A percentile compares a stretch with the other conserved stretches of the same genome.
Conservation (phyloP, 1,140 invertebrate species). For the Octopus sinensis region DNA sequence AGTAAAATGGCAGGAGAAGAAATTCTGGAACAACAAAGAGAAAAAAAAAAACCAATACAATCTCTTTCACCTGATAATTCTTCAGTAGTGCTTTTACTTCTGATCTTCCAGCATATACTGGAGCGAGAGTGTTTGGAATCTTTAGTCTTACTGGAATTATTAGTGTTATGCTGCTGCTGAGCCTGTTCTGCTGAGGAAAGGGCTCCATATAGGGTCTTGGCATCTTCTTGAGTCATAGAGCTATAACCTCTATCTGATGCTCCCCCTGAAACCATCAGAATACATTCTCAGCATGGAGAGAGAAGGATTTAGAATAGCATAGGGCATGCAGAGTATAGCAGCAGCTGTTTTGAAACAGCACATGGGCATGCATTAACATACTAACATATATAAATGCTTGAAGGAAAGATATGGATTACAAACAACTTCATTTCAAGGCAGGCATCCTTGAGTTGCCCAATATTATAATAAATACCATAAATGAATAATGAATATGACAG, state of each 20-base stretch:
- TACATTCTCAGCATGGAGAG: neutral
- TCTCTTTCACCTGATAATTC: conserved; percentile 56
- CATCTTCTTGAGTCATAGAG: conserved; percentile 60
- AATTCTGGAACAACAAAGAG: too few relatives aligned
- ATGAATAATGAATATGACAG: too few relatives aligned
- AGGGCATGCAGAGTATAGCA: too few relatives aligned
- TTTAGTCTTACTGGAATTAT: conserved; percentile 25
- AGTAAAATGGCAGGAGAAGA: too few relatives aligned
- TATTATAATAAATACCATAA: too few relatives aligned
- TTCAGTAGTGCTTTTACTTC: conserved; percentile 24
- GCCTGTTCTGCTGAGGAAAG: conserved; percentile 14
- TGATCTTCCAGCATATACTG: conserved; percentile 34
- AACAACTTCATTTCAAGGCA: too few relatives aligned
- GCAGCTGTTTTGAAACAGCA: too few relatives aligned
- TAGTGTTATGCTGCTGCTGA: conserved; percentile 13
- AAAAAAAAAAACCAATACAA: neutral
- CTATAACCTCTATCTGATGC: conserved; percentile 60
- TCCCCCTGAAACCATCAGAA: conserved; percentile 40
- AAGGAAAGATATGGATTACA: too few relatives aligned
- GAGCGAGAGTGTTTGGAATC: conserved; percentile 33
- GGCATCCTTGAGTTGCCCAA: too few relatives aligned
- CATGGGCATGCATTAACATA: too few relatives aligned
- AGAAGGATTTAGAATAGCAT: too few relatives aligned
- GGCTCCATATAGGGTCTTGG: conserved; percentile 30
- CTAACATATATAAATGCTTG: too few relatives aligned